These are phyloP conservation scores for Rachycentron canadum DNA, from an alignment of 2,797 vertebrate genomes.

Conservation along the genomic window DNA sequence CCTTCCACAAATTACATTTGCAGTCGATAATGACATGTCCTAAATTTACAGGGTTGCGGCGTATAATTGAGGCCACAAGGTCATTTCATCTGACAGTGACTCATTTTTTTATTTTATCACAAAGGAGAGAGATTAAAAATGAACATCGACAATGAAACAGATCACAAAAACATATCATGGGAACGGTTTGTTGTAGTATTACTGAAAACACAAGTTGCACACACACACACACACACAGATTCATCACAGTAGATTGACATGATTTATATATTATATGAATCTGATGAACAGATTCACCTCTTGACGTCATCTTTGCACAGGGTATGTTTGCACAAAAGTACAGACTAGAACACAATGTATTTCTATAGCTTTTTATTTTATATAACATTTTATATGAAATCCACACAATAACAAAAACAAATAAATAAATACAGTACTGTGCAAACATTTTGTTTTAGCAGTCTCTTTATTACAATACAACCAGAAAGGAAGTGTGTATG, in stretches of 20 bases:
- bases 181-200: background rate
- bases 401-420: too few relatives aligned
- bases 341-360: background rate
- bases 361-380: too few relatives aligned
- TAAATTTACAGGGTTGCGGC: background rate
- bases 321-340: background rate
- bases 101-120: background rate
- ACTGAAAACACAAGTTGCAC: background rate
- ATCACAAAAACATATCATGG: background rate
- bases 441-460: too few relatives aligned
- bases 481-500: too few relatives aligned
- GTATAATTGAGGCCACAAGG: slow-evolving; percentile 13
- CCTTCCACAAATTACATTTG: slow-evolving; percentile 8
- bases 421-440: too few relatives aligned
- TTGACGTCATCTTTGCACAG: background rate
- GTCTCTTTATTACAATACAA: too few relatives aligned
- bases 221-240: background rate
- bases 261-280: background rate
- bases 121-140: background rate
- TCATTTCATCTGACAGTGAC: slow-evolving; percentile 3
- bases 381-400: too few relatives aligned
- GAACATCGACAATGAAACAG: background rate
- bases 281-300: too few relatives aligned
- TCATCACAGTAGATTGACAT: background rate
- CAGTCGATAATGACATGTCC: slow-evolving; percentile 4